Base-by-base conservation (phyloP, 23 tunicate genomes). In the Trididemnum miniatum region DNA sequence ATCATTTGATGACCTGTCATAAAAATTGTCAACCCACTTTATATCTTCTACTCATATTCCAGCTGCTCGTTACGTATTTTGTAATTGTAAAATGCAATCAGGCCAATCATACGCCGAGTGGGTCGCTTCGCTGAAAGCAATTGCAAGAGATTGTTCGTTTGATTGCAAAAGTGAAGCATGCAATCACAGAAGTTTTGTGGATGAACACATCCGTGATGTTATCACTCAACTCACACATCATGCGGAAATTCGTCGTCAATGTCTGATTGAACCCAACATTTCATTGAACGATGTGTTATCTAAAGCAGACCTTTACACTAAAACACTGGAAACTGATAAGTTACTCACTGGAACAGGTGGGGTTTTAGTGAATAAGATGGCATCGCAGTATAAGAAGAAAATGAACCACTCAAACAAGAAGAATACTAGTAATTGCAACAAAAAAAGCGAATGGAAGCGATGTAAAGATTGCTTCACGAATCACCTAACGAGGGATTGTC, bases 61-160 rank as follows among this genome's bases (percentile, higher is more conserved):
- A 31, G 76, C 76, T 12, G 76, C 37, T 15, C 3, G 76, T 2
- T 71, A 33, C 31, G 36, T 35, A 27, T 71, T 71, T 71, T 71
- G n/a, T n/a, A 31, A 35, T 24, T 31, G 76, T 31, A 33, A 35
- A 33, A 71, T 71, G 37, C 37, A 71, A 71, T 5, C 37, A 3
- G 76, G 76, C 28, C 76, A 71, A 24, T 71, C 76, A 31, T 71
- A 71, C n/a, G 37, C 76, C 20, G 76, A 71, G 20, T 71, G 76
- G 39, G 26, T 35, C 2, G 76, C 76, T 9, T 15, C 76, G 20
- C n/a, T 71, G 44, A 20, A 37, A 12, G 76, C 37, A 9, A 7
- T 71, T 5, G 76, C 76, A 15, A 71, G n/a, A 31, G 76, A 31
- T 31, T 28, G 76, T 37, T 5, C 9, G 20, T 71, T 71, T 71